Evolutionary conservation across 2,797 vertebrate species (phyloP).

Genomic region (Muscicapa comitata): DNA sequence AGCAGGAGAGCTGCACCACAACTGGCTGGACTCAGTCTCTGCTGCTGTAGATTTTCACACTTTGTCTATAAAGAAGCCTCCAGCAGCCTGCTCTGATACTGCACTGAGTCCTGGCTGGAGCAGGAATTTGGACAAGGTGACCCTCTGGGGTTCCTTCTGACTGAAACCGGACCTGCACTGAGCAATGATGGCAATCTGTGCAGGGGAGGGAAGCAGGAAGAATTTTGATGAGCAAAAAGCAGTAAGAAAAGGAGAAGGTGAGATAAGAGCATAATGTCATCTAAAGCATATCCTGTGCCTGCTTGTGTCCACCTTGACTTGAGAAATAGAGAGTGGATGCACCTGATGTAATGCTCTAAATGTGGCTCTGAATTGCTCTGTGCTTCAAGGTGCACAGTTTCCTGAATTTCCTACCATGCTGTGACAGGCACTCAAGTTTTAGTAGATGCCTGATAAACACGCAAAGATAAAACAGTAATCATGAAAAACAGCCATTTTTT

Average conservation of each 20-base stretch:
- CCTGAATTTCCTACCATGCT: background rate
- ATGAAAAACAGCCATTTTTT: background rate
- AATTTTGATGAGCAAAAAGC: conserved; percentile 2
- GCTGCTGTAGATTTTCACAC: background rate
- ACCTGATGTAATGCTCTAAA: background rate
- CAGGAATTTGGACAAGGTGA: background rate
- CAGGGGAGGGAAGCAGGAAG: background rate
- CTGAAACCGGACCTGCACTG: background rate
- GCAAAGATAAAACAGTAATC: background rate
- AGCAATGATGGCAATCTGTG: background rate
- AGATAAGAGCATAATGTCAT: background rate
- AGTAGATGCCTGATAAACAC: background rate
- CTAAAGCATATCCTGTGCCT: background rate
- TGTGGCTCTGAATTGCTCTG: background rate
- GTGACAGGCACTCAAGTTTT: background rate
- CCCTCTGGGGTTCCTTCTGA: background rate
- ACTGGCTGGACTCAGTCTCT: background rate
- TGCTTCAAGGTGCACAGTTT: background rate
- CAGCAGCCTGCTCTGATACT: background rate
- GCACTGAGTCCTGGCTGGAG: background rate
- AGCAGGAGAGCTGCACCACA: accelerated
- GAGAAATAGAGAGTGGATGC: background rate
- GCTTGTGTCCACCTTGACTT: background rate
- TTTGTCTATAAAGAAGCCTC: background rate
- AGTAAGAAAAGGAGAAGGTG: background rate